Base-by-base conservation (phyloP, 2,113 vertebrate species). In the Thalassarche chlororhynchos region DNA sequence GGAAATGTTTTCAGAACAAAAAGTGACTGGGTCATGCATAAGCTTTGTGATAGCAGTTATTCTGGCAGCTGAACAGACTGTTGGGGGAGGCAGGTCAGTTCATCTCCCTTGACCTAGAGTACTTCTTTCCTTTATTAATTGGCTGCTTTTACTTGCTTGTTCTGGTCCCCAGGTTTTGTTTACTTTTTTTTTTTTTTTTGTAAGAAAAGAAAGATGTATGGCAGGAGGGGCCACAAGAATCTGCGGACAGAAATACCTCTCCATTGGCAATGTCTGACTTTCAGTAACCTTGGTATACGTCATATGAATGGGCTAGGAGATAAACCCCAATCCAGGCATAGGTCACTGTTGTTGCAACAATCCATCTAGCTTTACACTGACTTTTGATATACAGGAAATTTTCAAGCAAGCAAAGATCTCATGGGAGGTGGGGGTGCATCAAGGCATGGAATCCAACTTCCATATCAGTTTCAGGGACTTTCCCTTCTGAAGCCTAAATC, bases 1-100 rank as follows among this genome's bases (percentile, higher is more conserved):
- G 82, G 93, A 96, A 97, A 61, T 85, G 70, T 95, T 96, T 93
- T 92, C 85, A 92, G 89, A 96, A 88, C 70, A 96, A 75, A 70
- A 93, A 92, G 86, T 88, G 75, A 66, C 71, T 66, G 61, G 80
- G 95, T 93, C 91, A 66, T 46, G 52, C 86, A 87, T 66, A 93
- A 79, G 47, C 60, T 90, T 87, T 79, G 78, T 0, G 1, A 79
- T 62, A 87, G 60, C 58, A 84, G 51, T 70, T 90, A 65, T 66
- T 70, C 57, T 90, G 66, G 55, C 72, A 96, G 85, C 55, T 82
- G 54, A 90, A 80, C 10, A 75, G 42, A 57, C 36, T 65, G 51
- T 23, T 14, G 14, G 42, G 76, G 74, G 58, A 81, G 19, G 36
- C n/a, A 87, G 49, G n/a, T 42, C 82, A 78, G 51, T 66, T 93